A percentile compares a stretch with the other conserved stretches of the same genome.
phyloP scores from a whole-genome alignment of 2,888 invertebrate genomes.

The Caenorhabditis becei region DNA sequence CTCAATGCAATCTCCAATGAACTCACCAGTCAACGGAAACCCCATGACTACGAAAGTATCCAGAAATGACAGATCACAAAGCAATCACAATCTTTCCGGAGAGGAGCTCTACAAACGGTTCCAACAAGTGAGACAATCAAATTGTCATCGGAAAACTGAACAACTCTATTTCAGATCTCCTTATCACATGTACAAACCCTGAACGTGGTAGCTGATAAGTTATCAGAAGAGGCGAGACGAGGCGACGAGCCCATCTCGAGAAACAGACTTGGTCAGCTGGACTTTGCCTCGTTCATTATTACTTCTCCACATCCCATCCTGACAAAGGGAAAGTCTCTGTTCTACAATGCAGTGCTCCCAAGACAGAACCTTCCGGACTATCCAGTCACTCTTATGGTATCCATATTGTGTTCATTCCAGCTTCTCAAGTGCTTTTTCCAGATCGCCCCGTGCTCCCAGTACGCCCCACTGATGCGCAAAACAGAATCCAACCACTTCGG shows the following conservation, averaged over 20 bases:
- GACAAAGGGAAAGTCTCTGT: conserved; percentile 71
- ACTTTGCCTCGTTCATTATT: conserved; percentile 68
- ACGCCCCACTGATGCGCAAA: conserved; percentile 75
- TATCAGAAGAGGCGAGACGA: conserved; percentile 61
- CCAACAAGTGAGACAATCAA: conserved; percentile 53
- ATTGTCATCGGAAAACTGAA: neutral
- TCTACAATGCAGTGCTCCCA: conserved; percentile 74
- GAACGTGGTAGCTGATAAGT: conserved; percentile 64
- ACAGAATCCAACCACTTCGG: conserved; percentile 73
- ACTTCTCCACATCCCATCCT: conserved; percentile 69
- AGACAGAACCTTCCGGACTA: conserved; percentile 64
- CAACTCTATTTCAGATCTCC: conserved; percentile 52
- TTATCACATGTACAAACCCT: conserved; percentile 67
- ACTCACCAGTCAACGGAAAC: conserved; percentile 47
- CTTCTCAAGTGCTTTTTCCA: conserved; percentile 15
- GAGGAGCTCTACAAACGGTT: conserved; percentile 60
- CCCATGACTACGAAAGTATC: conserved; percentile 11
- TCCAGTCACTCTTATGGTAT: conserved; percentile 74
- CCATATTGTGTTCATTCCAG: neutral
- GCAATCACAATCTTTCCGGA: conserved; percentile 39
- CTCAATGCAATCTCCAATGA: conserved; percentile 54
- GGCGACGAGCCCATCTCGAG: conserved; percentile 68
- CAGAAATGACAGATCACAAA: conserved; percentile 43
- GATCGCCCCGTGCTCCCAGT: conserved; percentile 77
- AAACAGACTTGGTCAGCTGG: conserved; percentile 62